Base-by-base conservation (phyloP, 2,888 invertebrate genomes). In the Pheosia gnoma region DNA sequence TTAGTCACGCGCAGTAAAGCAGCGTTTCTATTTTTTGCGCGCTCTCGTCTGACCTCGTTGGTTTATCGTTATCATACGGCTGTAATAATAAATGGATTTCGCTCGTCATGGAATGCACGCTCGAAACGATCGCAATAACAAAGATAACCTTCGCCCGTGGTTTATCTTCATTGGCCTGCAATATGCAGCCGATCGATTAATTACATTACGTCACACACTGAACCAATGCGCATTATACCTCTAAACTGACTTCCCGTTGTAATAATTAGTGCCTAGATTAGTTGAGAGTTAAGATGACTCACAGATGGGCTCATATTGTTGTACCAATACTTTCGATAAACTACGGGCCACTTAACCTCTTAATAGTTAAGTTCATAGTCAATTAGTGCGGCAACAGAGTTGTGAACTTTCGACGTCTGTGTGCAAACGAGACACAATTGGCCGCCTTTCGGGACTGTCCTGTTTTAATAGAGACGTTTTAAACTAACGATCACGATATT, bases 11-110 rank as follows among this genome's bases (percentile, higher is more conserved):
- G 88, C 89, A 85, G 84, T 86, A 84, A 86, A 86, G 82, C 88
- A 86, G 85, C 87, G 89, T 91, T 92, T 90, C 90, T 90, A 93
- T 91, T 92, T 93, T 91, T 93, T 93, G 90, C 88, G 83, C 86
- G 87, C 79, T 89, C 87, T 87, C 83, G 85, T 85, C 87, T 91
- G 91, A 91, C 92, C 92, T 92, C 92, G 89, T 89, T 88, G 87
- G 83, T 90, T 90, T 91, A 93, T 93, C 92, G 89, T 90, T 93
- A 92, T 92, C 92, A 89, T 87, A 84, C 84, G 75, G 76, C 82
- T 83, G 83, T 88, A 89, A 88, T 87, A 89, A 89, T 88, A 90
- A 89, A 88, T 86, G 84, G 84, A 87, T 87, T 89, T 88, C 78
- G 83, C 83, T 82, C 77, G 82, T 83, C 80, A 82, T 79, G 82